phyloP scores from a whole-genome alignment of 1,140 invertebrate genomes.

The Tigriopus japonicus region DNA sequence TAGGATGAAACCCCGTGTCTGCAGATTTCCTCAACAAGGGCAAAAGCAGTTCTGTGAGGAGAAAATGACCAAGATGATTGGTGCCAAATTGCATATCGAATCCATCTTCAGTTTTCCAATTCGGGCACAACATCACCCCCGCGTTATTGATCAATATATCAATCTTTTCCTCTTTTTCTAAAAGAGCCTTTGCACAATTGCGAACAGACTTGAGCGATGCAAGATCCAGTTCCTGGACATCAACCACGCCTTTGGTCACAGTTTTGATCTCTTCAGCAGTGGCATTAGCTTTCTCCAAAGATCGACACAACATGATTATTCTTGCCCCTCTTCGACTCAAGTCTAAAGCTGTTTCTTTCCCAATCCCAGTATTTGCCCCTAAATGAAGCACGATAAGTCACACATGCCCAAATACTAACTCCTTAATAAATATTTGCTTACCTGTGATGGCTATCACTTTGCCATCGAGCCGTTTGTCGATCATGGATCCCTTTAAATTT shows the following conservation, averaged over 20 bases:
- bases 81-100: slow-evolving; percentile 32
- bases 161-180: slow-evolving; percentile 26
- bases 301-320: slow-evolving; percentile 33
- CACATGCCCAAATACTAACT: neutral
- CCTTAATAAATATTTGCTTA: too few species aligned
- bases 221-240: slow-evolving; percentile 44
- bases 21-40: slow-evolving; percentile 49
- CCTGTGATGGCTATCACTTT: slow-evolving; percentile 76
- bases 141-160: slow-evolving; percentile 64
- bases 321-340: slow-evolving; percentile 31
- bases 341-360: slow-evolving; percentile 35
- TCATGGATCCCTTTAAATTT: neutral
- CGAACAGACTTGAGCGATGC: slow-evolving; percentile 46
- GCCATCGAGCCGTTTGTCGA: slow-evolving; percentile 38
- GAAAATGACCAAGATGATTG: slow-evolving; percentile 32
- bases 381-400: neutral
- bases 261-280: slow-evolving; percentile 26
- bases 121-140: slow-evolving; percentile 49
- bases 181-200: slow-evolving; percentile 36
- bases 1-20: slow-evolving; percentile 27
- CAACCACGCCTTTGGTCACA: slow-evolving; percentile 25
- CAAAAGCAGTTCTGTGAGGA: slow-evolving; percentile 30
- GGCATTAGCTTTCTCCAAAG: slow-evolving; percentile 27
- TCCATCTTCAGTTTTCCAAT: slow-evolving; percentile 28
- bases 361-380: slow-evolving; percentile 57